Conservation (phyloP, 2,888 invertebrate species). For the Tanytarsus gracilentus region DNA sequence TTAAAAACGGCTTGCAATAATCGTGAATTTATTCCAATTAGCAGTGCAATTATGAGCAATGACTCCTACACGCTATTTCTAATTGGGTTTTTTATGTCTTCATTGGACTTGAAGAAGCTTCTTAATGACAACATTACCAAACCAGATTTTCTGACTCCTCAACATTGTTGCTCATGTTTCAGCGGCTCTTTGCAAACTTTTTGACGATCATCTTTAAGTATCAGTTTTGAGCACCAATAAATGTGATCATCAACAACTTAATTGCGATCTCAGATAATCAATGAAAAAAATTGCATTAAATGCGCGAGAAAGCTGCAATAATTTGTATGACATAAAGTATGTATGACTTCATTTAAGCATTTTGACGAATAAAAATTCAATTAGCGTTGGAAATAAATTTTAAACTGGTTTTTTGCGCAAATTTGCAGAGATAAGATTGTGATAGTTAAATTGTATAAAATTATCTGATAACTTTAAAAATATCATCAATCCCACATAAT, state of each 20-base stretch:
- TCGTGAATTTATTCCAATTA: not conserved
- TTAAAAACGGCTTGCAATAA: not conserved
- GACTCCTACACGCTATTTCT: not conserved
- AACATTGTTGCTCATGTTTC: too few species aligned
- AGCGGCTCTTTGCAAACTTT: not conserved
- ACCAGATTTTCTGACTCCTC: too few species aligned
- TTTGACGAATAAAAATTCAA: conserved; percentile 13
- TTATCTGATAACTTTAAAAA: too few species aligned
- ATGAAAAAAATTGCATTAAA: not conserved
- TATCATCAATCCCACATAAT: too few species aligned
- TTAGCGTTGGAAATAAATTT: conserved; percentile 5
- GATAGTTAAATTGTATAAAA: too few species aligned
- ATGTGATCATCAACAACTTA: not conserved
- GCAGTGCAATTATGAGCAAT: not conserved
- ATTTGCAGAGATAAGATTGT: too few species aligned
- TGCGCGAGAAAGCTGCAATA: not conserved
- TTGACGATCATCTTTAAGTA: not conserved
- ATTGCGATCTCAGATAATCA: not conserved
- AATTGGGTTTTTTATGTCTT: not conserved
- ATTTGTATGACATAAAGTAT: not conserved
- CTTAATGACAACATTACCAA: not conserved
- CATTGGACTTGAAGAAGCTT: not conserved
- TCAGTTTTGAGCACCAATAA: not conserved
- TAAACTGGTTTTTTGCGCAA: too few species aligned
- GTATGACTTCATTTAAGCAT: conserved; percentile 9